Conservation (phyloP, 2,113 vertebrate genomes). For the Pan paniscus region DNA sequence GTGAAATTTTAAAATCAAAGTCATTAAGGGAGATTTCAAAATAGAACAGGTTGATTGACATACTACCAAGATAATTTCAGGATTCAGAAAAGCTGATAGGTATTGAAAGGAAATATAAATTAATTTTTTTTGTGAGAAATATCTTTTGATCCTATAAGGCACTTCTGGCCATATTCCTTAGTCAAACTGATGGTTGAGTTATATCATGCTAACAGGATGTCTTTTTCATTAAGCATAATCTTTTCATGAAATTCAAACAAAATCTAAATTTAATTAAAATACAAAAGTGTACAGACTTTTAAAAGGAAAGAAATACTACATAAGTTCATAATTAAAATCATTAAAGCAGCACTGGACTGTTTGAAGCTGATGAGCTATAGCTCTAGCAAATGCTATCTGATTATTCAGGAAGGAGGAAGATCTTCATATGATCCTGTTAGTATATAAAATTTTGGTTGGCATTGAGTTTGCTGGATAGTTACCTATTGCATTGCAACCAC, state of each 20-base stretch:
- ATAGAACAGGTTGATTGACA: slow-evolving; percentile 61
- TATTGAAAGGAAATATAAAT: slow-evolving; percentile 54
- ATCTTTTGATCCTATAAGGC: slow-evolving; percentile 58
- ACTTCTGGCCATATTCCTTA: slow-evolving; percentile 38
- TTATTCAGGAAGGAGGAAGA: slow-evolving; percentile 18
- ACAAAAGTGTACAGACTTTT: slow-evolving; percentile 35
- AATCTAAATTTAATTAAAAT: slow-evolving; percentile 70
- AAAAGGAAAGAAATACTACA: slow-evolving; percentile 40
- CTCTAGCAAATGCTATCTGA: slow-evolving; percentile 14
- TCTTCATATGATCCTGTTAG: neutral
- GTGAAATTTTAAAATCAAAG: slow-evolving; percentile 71
- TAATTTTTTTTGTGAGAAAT: slow-evolving; percentile 42
- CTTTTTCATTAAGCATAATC: slow-evolving; percentile 65
- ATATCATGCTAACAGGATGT: slow-evolving; percentile 65
- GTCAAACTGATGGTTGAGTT: slow-evolving; percentile 72
- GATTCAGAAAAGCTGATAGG: slow-evolving; percentile 63
- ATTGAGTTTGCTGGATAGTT: neutral
- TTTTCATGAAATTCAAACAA: slow-evolving; percentile 69
- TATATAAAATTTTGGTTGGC: neutral
- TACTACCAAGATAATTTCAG: slow-evolving; percentile 72
- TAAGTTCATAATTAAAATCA: slow-evolving; percentile 70
- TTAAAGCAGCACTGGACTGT: slow-evolving; percentile 39
- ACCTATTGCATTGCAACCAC: neutral
- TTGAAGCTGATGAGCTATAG: neutral
- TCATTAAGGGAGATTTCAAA: slow-evolving; percentile 74